Base-by-base conservation (phyloP, 2,888 invertebrate genomes). In the Anodontia alba region DNA sequence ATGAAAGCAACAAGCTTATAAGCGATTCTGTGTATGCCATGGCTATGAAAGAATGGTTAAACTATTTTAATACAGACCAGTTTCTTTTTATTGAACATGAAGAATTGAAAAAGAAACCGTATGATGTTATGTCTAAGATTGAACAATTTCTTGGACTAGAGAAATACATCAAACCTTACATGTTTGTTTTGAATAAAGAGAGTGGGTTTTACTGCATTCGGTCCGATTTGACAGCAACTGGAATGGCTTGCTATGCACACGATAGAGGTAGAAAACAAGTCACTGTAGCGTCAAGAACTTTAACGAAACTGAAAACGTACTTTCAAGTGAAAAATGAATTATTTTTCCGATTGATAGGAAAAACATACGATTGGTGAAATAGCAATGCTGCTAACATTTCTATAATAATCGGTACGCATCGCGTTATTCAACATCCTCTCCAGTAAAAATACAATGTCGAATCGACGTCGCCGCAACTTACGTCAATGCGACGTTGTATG, bases 301-400 rank as follows among this genome's bases (percentile, higher is more conserved):
- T 90, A 7, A 57, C 82, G 5, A 91, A 91, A 78, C 88, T 94
- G 5, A 88, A 90, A 67, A 77, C 84, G 29, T 93, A 91, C 80
- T 94, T 93, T 80, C 78, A 84, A 43, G 92, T 92, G 1, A 91
- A 92, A 76, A 94, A 93, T 84, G 78, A 90, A 38, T 88, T 88
- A 43, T 90, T 94, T 67, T 94, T 98, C 95, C 97, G 98, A 91
- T 96, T 98, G 90, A 96, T 98, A 23, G 98, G 98, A 2, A 97
- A 97, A 94, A 97, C 98, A 95, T 96, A 99, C 87, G 97, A 97
- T 84, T 99, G 99, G 99, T n/a, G n/a, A n/a, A n/a, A n/a, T n/a
- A n/a, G n/a, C n/a, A n/a, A n/a, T n/a, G n/a, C n/a, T n/a, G n/a
- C n/a, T n/a, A n/a, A n/a, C n/a, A n/a, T n/a, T n/a, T n/a, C n/a